Evolutionary conservation across 2,888 invertebrate species (phyloP).

Genomic region (Oxystoma pomonae): DNA sequence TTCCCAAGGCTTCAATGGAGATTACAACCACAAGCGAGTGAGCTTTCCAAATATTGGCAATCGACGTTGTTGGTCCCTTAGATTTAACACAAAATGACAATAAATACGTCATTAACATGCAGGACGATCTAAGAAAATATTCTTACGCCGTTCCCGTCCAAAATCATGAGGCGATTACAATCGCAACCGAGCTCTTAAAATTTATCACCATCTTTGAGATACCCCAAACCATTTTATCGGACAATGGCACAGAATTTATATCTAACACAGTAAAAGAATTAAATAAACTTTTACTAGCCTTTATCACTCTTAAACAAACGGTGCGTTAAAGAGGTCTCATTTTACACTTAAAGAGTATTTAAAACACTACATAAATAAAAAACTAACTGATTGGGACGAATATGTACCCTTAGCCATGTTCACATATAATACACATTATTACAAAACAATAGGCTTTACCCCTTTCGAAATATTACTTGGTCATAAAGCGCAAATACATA

Average conservation of each 20-base stretch:
- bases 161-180: conserved; percentile 27
- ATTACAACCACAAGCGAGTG: conserved; percentile 32
- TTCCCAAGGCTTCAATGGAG: conserved; percentile 33
- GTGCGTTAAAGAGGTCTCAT: conserved; percentile 12
- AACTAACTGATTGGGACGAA: conserved; percentile 1
- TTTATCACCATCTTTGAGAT: conserved; percentile 38
- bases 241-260: conserved; percentile 36
- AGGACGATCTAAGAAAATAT: conserved; percentile 25
- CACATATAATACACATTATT: conserved; percentile 11
- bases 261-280: conserved; percentile 34
- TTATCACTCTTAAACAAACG: conserved; percentile 36
- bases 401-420: conserved; percentile 9
- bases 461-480: conserved; percentile 2
- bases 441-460: conserved; percentile 5
- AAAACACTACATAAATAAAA: conserved; percentile 3
- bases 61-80: conserved; percentile 35
- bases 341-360: conserved; percentile 3
- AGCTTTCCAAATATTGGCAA: conserved; percentile 32
- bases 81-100: conserved; percentile 29
- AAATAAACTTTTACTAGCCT: conserved; percentile 32
- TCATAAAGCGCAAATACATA: neutral
- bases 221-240: conserved; percentile 39
- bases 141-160: conserved; percentile 25
- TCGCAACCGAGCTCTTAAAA: conserved; percentile 26
- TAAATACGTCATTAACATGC: conserved; percentile 30